Evolutionary conservation across 2,113 vertebrate genomes (phyloP).

Genomic region (Corythornis madagascariensis): DNA sequence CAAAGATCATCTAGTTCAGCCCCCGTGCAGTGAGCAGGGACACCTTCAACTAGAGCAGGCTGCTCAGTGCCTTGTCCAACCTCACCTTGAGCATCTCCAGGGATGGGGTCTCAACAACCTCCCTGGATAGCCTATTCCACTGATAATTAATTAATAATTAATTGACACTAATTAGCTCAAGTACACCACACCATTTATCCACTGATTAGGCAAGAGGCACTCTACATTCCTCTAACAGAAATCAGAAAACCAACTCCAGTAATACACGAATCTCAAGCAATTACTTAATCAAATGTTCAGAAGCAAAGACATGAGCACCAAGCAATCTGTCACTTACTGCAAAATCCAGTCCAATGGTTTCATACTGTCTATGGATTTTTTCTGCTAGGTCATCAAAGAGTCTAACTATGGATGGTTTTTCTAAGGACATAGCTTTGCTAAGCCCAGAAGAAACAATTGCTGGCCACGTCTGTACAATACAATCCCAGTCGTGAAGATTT

Average conservation of each 20-base stretch:
- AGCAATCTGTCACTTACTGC: constrained; percentile 77
- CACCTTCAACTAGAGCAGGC: no score
- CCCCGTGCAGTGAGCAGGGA: no score
- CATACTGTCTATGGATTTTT: constrained; percentile 96
- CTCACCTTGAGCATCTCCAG: no score
- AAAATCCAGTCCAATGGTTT: constrained; percentile 93
- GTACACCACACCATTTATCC: not conserved
- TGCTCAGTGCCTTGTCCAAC: no score
- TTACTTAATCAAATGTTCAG: not conserved
- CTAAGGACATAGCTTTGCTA: constrained; percentile 94
- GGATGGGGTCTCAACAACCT: no score
- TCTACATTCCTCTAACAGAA: not conserved
- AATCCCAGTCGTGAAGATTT: constrained; percentile 97
- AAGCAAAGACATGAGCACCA: not conserved
- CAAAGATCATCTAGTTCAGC: no score
- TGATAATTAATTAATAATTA: not conserved
- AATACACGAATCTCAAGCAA: not conserved
- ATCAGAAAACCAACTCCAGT: not conserved
- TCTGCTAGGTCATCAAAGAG: constrained; percentile 96
- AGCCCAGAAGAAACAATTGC: constrained; percentile 92
- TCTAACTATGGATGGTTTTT: constrained; percentile 95
- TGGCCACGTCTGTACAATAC: constrained; percentile 93
- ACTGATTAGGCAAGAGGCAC: not conserved
- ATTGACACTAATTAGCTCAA: not conserved
- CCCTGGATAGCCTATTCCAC: no score